These are phyloP conservation scores for Tipula helvola DNA, from an alignment of 2,888 invertebrate species.

Conservation along the genomic window DNA sequence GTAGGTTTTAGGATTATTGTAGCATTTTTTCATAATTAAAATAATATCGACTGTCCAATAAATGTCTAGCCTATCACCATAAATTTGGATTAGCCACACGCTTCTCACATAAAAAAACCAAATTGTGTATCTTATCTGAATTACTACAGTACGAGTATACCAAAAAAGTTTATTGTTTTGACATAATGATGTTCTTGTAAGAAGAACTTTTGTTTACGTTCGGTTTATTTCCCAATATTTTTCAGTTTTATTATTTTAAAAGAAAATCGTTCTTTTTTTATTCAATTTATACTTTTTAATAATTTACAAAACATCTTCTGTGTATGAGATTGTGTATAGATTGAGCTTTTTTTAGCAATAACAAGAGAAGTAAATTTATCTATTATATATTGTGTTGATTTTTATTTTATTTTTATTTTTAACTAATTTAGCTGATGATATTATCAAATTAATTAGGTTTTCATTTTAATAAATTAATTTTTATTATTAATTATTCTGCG, in stretches of 20 bases:
- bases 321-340: background rate
- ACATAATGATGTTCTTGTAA: background rate
- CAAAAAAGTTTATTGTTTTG: background rate
- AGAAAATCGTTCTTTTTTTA: background rate
- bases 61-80: background rate
- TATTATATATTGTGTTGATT: background rate
- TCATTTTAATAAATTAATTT: background rate
- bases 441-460: background rate
- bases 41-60: background rate
- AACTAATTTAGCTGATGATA: background rate
- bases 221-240: background rate
- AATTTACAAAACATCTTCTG: background rate
- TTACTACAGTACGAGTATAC: background rate
- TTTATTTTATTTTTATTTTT: background rate
- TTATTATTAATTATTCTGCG: background rate
- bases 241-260: background rate
- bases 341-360: background rate
- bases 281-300: background rate
- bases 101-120: background rate
- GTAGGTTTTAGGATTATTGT: no score
- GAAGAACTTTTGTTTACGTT: background rate
- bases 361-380: background rate
- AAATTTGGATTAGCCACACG: background rate
- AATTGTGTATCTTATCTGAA: background rate
- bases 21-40: no score